Evolutionary conservation across 2,797 vertebrate species (phyloP), one percentile per base, ranked within the genome.

Genomic region (Corythornis leucogaster): DNA sequence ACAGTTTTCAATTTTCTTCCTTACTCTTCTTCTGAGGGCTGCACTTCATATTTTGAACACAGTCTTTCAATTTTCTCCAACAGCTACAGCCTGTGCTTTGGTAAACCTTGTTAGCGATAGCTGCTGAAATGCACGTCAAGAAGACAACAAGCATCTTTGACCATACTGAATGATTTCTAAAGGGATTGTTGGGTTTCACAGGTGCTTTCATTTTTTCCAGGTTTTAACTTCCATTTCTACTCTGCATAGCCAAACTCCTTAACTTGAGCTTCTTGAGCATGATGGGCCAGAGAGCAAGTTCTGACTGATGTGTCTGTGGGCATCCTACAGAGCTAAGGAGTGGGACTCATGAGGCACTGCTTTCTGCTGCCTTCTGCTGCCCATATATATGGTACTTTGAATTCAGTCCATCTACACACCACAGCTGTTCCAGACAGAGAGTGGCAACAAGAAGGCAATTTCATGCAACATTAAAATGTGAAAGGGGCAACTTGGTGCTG

Each of bases 331-430:
- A 24, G 8, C 11, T 64, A 26, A 5, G 0, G 2, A 58, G 22
- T 6, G 35, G 62, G 46, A 20, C 6, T 71, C 25, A 4, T 0
- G 7, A 33, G 4, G 28, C 28, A 10, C 38, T 40, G 38, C 11
- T 11, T 38, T 38, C 35, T 38, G 11, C 45, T 45, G 28, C 16
- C 21, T 50, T 15, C 30, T 19, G 0, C 48, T 80, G 18, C 24
- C 62, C 28, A 55, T n/a, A 2, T 0, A 1, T 25, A 9, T 11
- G 22, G 25, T 42, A n/a, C 3, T 0, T n/a, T 21, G 42, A 54
- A 30, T 63, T 85, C 40, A 42, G 25, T 11, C n/a, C 9, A 6
- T 4, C 16, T 58, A 19, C 45, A 50, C 12, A 8, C 18, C 33
- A 50, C 30, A 67, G 26, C 53, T 61, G 13, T 8, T 5, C 14